Conservation (phyloP, 1,140 invertebrate species). For the Calycopis cecrops region DNA sequence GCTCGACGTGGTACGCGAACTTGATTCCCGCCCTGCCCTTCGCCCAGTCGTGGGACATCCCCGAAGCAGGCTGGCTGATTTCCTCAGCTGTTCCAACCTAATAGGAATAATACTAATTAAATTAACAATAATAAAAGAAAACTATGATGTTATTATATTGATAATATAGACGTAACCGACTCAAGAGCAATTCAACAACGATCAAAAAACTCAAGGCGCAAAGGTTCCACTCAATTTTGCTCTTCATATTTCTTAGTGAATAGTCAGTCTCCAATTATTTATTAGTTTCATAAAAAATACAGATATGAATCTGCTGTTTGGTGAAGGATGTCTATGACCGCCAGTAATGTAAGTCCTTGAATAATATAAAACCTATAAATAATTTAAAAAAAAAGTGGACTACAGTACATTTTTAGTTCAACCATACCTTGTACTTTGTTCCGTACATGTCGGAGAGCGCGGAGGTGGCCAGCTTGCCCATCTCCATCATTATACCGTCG, state of each 20-base stretch:
- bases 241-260: no score
- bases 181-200: background rate
- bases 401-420: no score
- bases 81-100: conserved; percentile 72
- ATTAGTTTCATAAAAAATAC: no score
- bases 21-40: conserved; percentile 81
- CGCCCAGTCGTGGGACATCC: conserved; percentile 84
- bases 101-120: conserved; percentile 51
- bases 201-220: background rate
- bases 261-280: no score
- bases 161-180: no score
- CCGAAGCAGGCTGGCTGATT: conserved; percentile 75
- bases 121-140: conserved; percentile 11
- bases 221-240: no score
- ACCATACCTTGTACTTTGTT: conserved; percentile 78
- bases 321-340: no score
- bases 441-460: conserved; percentile 78
- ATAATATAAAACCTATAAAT: no score
- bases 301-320: no score
- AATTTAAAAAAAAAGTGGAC: no score
- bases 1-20: conserved; percentile 86
- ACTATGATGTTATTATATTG: no score
- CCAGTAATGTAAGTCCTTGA: no score
- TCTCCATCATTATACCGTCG: conserved; percentile 76
- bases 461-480: conserved; percentile 76